A percentile compares a stretch with the other conserved stretches of the same genome.
phyloP scores from a whole-genome alignment of 2,113 vertebrate genomes.

The Rutilus rutilus region DNA sequence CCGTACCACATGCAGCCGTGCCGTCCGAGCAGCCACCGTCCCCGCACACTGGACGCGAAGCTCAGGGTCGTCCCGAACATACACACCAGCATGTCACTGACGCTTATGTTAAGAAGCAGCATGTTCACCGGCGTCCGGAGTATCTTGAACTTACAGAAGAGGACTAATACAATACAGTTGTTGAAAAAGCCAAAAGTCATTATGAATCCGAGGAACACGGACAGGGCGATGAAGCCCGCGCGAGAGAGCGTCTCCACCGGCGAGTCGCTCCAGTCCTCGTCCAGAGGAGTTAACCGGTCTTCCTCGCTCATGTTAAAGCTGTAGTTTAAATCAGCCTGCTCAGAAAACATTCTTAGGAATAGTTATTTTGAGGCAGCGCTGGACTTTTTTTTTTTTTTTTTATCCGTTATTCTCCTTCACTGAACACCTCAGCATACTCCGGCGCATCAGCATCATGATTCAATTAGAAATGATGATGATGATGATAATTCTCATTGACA shows the following conservation, averaged over 20 bases:
- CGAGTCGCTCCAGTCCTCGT: constrained; percentile 60
- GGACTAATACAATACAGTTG: constrained; percentile 84
- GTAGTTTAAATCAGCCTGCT: constrained; percentile 64
- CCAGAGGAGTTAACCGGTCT: constrained; percentile 48
- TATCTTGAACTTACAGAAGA: constrained; percentile 88
- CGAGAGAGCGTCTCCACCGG: constrained; percentile 70
- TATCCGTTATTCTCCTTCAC: neutral
- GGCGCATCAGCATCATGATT: neutral
- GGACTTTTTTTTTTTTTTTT: neutral
- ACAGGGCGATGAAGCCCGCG: constrained; percentile 79
- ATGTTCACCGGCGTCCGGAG: constrained; percentile 89
- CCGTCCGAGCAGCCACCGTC: constrained; percentile 84
- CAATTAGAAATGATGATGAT: neutral
- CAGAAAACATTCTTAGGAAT: constrained; percentile 66
- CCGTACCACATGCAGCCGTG: constrained; percentile 88
- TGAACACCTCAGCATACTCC: neutral
- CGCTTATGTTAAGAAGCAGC: constrained; percentile 88
- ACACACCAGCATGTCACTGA: constrained; percentile 90
- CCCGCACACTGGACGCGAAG: constrained; percentile 83
- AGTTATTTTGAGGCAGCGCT: neutral
- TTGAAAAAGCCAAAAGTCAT: constrained; percentile 86
- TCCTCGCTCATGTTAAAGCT: constrained; percentile 70
- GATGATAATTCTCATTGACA: neutral
- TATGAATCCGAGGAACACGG: constrained; percentile 86
- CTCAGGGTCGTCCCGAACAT: constrained; percentile 87